phyloP scores from a whole-genome alignment of 2,888 invertebrate genomes.

The Ochropacha duplaris region DNA sequence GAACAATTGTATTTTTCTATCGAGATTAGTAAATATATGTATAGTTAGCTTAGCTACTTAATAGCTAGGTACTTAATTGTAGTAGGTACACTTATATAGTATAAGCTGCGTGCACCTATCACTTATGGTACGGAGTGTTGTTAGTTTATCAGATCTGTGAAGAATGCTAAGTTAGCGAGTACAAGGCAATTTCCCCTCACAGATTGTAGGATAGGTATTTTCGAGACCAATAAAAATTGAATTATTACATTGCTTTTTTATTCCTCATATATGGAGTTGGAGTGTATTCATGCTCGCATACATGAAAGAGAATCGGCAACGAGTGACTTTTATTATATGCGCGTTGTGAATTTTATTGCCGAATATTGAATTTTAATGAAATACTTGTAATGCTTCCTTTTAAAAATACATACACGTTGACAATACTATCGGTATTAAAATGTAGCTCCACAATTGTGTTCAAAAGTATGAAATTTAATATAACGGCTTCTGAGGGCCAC shows the following conservation, averaged over 20 bases:
- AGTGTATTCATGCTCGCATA: not conserved
- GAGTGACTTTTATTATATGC: slow-evolving; percentile 1
- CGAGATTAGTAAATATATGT: too few relatives aligned
- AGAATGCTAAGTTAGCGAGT: not conserved
- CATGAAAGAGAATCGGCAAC: not conserved
- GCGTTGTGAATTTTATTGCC: not conserved
- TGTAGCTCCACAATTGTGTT: too few relatives aligned
- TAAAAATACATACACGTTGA: too few relatives aligned
- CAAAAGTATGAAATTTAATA: too few relatives aligned
- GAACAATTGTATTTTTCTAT: too few relatives aligned
- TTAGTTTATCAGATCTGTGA: not conserved
- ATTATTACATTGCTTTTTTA: not conserved
- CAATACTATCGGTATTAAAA: too few relatives aligned
- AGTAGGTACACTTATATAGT: not conserved
- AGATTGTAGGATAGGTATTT: not conserved
- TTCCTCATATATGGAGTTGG: not conserved
- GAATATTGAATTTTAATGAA: not conserved
- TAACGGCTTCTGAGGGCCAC: too few relatives aligned
- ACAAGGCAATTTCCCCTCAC: slow-evolving; percentile 1
- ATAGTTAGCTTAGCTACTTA: too few relatives aligned
- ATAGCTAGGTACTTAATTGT: not conserved
- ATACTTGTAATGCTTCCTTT: not conserved
- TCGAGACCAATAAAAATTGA: slow-evolving; percentile 1
- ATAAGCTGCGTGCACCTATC: not conserved
- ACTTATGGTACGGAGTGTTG: not conserved